Evolutionary conservation across 2,888 invertebrate genomes (phyloP), one percentile per base, ranked within the genome.

Genomic region (Steinernema carpocapsae): DNA sequence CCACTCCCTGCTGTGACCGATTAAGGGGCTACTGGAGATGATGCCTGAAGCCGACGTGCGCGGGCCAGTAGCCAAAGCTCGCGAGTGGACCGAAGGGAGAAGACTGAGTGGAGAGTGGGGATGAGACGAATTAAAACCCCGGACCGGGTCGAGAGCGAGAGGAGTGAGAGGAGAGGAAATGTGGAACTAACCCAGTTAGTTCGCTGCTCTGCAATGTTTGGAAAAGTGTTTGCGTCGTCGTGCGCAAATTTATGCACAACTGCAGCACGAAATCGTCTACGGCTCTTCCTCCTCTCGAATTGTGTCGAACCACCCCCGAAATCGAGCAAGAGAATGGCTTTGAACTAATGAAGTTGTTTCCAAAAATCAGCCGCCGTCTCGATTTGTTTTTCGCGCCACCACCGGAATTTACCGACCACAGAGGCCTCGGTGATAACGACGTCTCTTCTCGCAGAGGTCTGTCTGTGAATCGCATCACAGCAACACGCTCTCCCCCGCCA

Each of bases 1-100:
- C 64, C 10, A 64, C 64, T 32, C 64, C 64, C 64, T 32, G 32
- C 64, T 64, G 56, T 12, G 24, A n/a, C 19, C 48, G 48, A 37
- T 37, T 37, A 37, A 37, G 37, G 37, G 37, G 37, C 37, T 3
- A 10, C 4, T 37, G 3, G 37, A 37, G 37, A 37, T 37, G 10
- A 37, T 37, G 37, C 37, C 37, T n/a, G n/a, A n/a, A n/a, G n/a
- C n/a, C n/a, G n/a, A n/a, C n/a, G n/a, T n/a, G n/a, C n/a, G n/a
- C n/a, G n/a, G n/a, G n/a, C n/a, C n/a, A n/a, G n/a, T 10, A 37
- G 48, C 48, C 17, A 2, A 7, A 4, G 48, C 4, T 14, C n/a
- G 48, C 3, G 7, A 7, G 48, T 19, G 6, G 19, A 7, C 14
- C 48, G 48, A 19, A 48, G 48, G 14, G 48, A 19, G 48, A 37